Base-by-base conservation (phyloP, 2,888 invertebrate genomes). In the Agrilus mali region DNA sequence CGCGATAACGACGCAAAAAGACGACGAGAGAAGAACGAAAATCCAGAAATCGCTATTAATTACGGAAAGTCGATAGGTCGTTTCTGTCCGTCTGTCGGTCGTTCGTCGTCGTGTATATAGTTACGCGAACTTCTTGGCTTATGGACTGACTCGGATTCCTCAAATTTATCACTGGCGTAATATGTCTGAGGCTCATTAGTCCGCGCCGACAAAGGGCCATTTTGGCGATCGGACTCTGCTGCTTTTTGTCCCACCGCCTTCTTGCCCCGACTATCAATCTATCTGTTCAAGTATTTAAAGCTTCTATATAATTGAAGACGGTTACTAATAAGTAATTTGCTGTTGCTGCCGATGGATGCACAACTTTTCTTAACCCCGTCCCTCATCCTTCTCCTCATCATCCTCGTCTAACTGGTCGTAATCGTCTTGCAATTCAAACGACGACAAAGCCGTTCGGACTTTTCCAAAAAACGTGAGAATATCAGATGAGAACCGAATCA, bases 171-270 rank as follows among this genome's bases (percentile, higher is more conserved):
- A 53, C 57, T 53, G 58, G 57, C 57, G 27, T 27, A 27, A 59
- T 59, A 59, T 60, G 60, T 59, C 56, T 44, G 48, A 55, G 51
- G 53, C 60, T 60, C 60, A 60, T 60, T 59, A 59, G 57, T 57
- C 47, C 51, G 41, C 47, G 59, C 59, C 61, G 60, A 60, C 60
- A 60, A 61, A 60, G 60, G 55, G 52, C 54, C 58, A 60, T 60
- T 61, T 59, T 60, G 57, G 58, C 61, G 58, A 61, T 60, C 60
- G 55, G 55, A 54, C 53, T 54, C 55, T 52, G 53, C 52, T 47
- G 46, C 50, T 56, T 59, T 57, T 56, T 56, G 51, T 53, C 49
- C 47, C 51, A 49, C 45, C 46, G 33, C 12, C 16, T 38, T 38
- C 14, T 41, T 45, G 44, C 40, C 39, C 20, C 48, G 51, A 54